Base-by-base conservation (phyloP, 2,797 vertebrate species). In the Cyclura pinguis region DNA sequence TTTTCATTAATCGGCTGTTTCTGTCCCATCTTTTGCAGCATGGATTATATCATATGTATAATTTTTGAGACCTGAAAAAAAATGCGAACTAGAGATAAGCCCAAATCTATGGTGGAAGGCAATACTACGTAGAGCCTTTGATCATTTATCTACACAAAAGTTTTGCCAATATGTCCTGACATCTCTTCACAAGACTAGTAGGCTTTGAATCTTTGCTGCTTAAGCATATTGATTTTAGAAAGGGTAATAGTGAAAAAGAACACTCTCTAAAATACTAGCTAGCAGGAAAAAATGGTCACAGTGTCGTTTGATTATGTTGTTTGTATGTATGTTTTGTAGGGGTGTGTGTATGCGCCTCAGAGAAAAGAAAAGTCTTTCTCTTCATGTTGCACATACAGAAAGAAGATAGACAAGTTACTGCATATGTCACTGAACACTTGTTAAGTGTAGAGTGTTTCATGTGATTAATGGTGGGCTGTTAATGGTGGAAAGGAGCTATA, bases 21-120 rank as follows among this genome's bases (percentile, higher is more conserved):
- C 95, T 97, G 97, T 97, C 97, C 96, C 96, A 96, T 96, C 95
- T 96, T 91, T 97, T 96, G 95, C 97, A 97, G 97, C 91, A 94
- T 94, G 74, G 85, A 87, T 94, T 92, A 94, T 89, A 93, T 92
- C 86, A 76, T 89, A 0, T 47, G 94, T 91, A 87, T 47, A 62
- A 29, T 67, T 82, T 73, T 80, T 92, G 73, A 93, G 59, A 80
- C 1, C n/a, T 86, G 78, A 84, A 20, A 74, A 4, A 35, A 76
- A 86, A 18, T 69, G 90, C 90, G 84, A 59, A 6, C 38, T 3
- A 92, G 85, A 91, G 92, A 73, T 85, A 52, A 89, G 24, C 32
- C 78, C 27, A 73, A 8, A 85, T 52, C 7, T 47, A 3, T 83
- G 29, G 42, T 62, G 29, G 9, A 32, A 62, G 16, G 27, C 10